phyloP scores from a whole-genome alignment of 1,140 invertebrate genomes.

The Zaprionus inermis region DNA sequence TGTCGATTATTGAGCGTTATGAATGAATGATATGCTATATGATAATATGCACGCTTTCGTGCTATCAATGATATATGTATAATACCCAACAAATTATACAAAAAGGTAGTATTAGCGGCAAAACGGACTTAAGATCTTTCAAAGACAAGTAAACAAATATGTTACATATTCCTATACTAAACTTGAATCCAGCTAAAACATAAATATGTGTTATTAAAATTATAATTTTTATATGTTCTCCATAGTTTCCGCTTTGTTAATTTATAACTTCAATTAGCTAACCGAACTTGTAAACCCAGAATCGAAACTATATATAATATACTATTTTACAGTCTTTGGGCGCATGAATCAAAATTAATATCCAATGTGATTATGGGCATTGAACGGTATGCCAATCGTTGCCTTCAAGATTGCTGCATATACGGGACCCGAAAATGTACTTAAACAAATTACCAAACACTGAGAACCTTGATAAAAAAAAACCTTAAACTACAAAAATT shows the following conservation, averaged over 20 bases:
- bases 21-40: slow-evolving; percentile 23
- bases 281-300: too few relatives aligned
- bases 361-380: slow-evolving; percentile 48
- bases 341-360: slow-evolving; percentile 49
- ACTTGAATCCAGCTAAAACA: too few relatives aligned
- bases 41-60: slow-evolving; percentile 4
- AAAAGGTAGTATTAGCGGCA: too few relatives aligned
- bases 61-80: slow-evolving; percentile 9
- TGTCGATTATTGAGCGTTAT: slow-evolving; percentile 18
- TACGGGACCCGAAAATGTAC: slow-evolving; percentile 28
- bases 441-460: slow-evolving; percentile 60
- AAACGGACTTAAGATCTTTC: neutral
- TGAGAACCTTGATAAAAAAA: slow-evolving; percentile 54
- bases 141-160: neutral
- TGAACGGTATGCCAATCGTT: slow-evolving; percentile 46
- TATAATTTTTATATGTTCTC: too few relatives aligned
- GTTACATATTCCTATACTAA: neutral
- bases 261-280: too few relatives aligned
- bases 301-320: too few relatives aligned
- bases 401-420: slow-evolving; percentile 49
- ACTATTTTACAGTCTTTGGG: slow-evolving; percentile 10
- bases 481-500: slow-evolving; percentile 17
- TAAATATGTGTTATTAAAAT: too few relatives aligned
- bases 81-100: slow-evolving; percentile 4
- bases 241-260: too few relatives aligned